Evolutionary conservation across 2,797 vertebrate species (phyloP).

Genomic region (Morelia viridis): DNA sequence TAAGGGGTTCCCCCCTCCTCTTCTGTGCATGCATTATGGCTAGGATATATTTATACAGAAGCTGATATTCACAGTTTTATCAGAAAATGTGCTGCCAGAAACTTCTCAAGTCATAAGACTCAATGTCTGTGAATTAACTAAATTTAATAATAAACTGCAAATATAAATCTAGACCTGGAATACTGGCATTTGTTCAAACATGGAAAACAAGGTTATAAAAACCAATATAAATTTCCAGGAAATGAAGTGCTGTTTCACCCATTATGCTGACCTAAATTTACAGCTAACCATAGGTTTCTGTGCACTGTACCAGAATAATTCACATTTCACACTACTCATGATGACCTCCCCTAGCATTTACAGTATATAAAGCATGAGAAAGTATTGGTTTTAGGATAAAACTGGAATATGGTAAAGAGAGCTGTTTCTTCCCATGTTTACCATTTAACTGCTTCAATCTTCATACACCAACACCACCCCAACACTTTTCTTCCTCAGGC

Average conservation of each 20-base stretch:
- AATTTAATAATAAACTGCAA: constrained; percentile 10
- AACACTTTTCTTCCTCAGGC: not conserved
- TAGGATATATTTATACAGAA: constrained; percentile 10
- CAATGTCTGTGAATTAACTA: not conserved
- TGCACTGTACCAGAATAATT: not conserved
- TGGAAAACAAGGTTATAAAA: not conserved
- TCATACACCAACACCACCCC: not conserved
- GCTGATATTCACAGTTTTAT: constrained; percentile 5
- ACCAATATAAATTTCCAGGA: not conserved
- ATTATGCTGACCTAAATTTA: not conserved
- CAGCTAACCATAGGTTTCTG: not conserved
- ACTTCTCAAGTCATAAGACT: constrained; percentile 8
- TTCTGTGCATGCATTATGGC: not conserved
- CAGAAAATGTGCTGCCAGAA: not conserved
- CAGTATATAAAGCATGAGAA: not conserved
- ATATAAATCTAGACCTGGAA: not conserved
- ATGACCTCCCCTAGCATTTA: not conserved
- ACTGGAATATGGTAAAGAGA: not conserved
- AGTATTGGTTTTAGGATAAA: not conserved
- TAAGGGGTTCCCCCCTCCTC: too few species aligned
- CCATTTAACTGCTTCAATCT: not conserved
- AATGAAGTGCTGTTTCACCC: not conserved
- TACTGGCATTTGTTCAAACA: not conserved
- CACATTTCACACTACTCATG: not conserved
- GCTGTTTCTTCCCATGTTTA: too few species aligned